Evolutionary conservation across 30 jellyfish, hydroid and myxozoan species (phyloP), one percentile per base, ranked within the genome.

Genomic region (Sanderia malayensis): DNA sequence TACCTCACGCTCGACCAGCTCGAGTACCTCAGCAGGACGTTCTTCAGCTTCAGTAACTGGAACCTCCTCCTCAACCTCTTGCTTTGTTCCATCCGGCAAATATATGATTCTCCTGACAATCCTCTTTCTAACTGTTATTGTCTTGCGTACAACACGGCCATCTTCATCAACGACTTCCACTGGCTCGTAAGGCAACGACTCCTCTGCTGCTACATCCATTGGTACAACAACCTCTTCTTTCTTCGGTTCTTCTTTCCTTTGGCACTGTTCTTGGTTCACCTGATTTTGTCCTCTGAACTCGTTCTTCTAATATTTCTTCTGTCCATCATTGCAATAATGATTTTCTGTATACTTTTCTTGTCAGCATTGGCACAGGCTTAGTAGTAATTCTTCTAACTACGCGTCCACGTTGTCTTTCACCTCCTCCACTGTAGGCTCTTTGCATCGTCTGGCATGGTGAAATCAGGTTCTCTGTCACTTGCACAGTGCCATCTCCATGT

Each of bases 21-120:
- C 52, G 13, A 37, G 13, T 13, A 24, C 24, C 25, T 49, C 64
- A 9, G 64, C 18, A n/a, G n/a, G n/a, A 2, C 64, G 76, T 25
- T 73, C 89, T 25, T 59, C 84, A 18, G 84, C 58, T 19, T 49
- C 64, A 49, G 64, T 2, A 31, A 67, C 79, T 6, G 92, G 92
- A 37, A 80, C 95, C 74, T 79, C 94, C 27, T 86, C 95, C 57
- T 87, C 96, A 18, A 87, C 67, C 80, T 79, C 96, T 41, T 79
- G 71, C 19, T 82, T 67, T 28, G 91, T 71, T 30, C 95, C 96
- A 45, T 87, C 96, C 0, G 96, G 96, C 68, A 79, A 33, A 18
- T 27, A 81, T 70, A 87, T 65, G 84, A 87, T 73, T 53, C 87
- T 87, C 70, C 84, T 83, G 32, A 87, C 81, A 46, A 79, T 80